These are phyloP conservation scores for Augochlorella aurata DNA, from an alignment of 2,888 invertebrate genomes.

Conservation along the genomic window DNA sequence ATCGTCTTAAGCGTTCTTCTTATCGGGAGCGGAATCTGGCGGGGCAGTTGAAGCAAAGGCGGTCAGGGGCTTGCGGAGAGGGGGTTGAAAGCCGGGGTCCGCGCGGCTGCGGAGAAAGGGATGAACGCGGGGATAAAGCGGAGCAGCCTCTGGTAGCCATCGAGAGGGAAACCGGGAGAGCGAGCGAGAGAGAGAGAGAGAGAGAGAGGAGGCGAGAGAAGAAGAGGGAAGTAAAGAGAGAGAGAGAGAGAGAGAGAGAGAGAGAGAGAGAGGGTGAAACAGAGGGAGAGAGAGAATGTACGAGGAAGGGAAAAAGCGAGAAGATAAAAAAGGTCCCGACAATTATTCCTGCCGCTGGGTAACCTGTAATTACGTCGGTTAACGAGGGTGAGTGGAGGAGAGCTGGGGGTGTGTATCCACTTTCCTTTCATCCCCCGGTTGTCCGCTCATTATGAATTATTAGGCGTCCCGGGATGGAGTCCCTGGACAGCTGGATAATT, in stretches of 20 bases:
- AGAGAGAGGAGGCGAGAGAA: background rate
- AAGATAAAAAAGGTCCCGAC: slow-evolving; percentile 43
- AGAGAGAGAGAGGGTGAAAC: background rate
- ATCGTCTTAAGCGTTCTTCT: slow-evolving; percentile 49
- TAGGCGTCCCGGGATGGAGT: slow-evolving; percentile 19
- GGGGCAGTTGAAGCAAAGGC: slow-evolving; percentile 15
- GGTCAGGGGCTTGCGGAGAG: background rate
- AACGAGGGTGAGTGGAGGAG: slow-evolving; percentile 36
- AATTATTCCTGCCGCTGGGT: slow-evolving; percentile 55
- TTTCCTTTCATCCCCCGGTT: slow-evolving; percentile 20
- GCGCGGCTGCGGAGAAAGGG: background rate
- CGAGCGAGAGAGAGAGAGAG: too few species aligned
- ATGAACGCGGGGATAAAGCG: background rate
- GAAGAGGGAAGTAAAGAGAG: background rate
- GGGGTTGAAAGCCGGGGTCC: background rate
- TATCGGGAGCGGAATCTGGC: slow-evolving; percentile 59
- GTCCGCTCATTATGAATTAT: slow-evolving; percentile 50
- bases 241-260: background rate
- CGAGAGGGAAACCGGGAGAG: background rate
- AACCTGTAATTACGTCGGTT: slow-evolving; percentile 59
- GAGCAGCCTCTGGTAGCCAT: background rate
- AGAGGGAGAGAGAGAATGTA: background rate
- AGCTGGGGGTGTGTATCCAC: slow-evolving; percentile 33
- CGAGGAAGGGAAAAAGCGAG: slow-evolving; percentile 1
- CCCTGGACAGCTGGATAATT: slow-evolving; percentile 61